Conservation (phyloP, 2,888 invertebrate species). For the Cephus spinipes region DNA sequence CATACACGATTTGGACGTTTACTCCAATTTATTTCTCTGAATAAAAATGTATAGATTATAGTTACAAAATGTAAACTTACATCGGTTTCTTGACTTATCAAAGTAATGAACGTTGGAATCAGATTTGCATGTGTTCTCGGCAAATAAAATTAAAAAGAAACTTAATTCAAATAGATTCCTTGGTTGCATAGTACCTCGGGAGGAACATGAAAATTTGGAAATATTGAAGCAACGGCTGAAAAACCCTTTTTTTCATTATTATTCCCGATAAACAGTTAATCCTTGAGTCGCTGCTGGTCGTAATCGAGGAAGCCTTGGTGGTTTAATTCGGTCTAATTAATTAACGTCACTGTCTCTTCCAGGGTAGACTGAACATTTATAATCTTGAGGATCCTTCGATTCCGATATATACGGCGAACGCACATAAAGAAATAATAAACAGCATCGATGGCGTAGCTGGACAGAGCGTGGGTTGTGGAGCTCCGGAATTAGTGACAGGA, state of each 20-base stretch:
- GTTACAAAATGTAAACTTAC: background rate
- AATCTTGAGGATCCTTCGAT: constrained; percentile 78
- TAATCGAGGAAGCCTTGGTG: background rate
- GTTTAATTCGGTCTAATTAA: background rate
- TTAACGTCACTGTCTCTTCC: constrained; percentile 25
- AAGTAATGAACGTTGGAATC: background rate
- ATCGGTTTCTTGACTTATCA: background rate
- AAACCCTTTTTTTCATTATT: background rate
- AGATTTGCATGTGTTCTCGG: too few relatives aligned
- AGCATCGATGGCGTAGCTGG: constrained; percentile 93
- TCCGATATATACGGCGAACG: constrained; percentile 83
- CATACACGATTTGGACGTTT: background rate
- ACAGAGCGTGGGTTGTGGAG: constrained; percentile 81
- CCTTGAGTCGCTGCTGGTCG: background rate
- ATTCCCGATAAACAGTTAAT: background rate
- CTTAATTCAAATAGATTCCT: background rate
- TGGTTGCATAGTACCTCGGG: background rate
- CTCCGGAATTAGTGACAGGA: constrained; percentile 95
- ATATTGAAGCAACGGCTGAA: background rate
- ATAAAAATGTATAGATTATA: background rate
- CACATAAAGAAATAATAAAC: constrained; percentile 89
- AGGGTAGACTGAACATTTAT: constrained; percentile 71
- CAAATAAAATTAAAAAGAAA: too few relatives aligned
- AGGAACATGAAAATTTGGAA: background rate
- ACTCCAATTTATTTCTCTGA: background rate